phyloP scores from a whole-genome alignment of 2,797 vertebrate genomes.

The Lepidocolaptes lacrymiger region DNA sequence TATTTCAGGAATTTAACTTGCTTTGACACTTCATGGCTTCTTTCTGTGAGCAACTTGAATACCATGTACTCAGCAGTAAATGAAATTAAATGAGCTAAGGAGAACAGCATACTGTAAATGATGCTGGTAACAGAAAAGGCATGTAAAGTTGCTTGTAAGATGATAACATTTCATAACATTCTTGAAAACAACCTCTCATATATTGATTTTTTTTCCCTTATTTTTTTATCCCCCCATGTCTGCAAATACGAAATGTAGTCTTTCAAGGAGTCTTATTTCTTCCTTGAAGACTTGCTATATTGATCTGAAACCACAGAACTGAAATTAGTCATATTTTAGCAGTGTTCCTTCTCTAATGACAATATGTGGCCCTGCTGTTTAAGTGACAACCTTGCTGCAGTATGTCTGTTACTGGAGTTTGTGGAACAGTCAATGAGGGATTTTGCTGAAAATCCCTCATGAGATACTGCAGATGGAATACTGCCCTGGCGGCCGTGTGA shows the following conservation, averaged over 20 bases:
- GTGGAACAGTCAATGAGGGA: neutral
- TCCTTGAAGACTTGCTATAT: slow-evolving; percentile 51
- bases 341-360: slow-evolving; percentile 16
- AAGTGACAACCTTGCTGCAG: neutral
- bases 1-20: slow-evolving; percentile 33
- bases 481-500: neutral
- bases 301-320: slow-evolving; percentile 62
- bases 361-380: neutral
- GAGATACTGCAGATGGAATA: neutral
- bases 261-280: slow-evolving; percentile 49
- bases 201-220: slow-evolving; percentile 51
- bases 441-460: neutral
- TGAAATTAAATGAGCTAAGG: slow-evolving; percentile 11
- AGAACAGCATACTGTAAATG: neutral
- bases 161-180: slow-evolving; percentile 56
- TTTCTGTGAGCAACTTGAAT: slow-evolving; percentile 41
- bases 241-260: slow-evolving; percentile 38
- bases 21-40: slow-evolving; percentile 34
- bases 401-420: slow-evolving; percentile 31
- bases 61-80: slow-evolving; percentile 53
- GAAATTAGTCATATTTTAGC: slow-evolving; percentile 43
- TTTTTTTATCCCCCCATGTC: neutral
- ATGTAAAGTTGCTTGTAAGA: slow-evolving; percentile 56
- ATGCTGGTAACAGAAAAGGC: slow-evolving; percentile 30
- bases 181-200: slow-evolving; percentile 47